Conservation (phyloP, 2,113 vertebrate genomes). For the Macroglossus sobrinus region DNA sequence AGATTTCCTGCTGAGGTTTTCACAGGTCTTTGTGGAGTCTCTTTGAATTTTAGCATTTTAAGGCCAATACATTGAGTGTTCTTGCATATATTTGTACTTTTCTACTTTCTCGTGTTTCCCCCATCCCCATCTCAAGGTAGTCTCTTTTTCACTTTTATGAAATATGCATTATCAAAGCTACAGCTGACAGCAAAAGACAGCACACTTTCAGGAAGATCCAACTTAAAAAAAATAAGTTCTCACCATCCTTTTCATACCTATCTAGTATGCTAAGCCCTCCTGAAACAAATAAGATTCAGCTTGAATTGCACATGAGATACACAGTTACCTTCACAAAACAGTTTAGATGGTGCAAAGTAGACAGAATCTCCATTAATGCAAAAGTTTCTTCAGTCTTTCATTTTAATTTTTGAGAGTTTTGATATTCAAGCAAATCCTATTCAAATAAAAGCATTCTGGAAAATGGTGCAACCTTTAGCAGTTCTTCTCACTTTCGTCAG, state of each 20-base stretch:
- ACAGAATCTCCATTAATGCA: background rate
- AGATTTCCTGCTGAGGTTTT: background rate
- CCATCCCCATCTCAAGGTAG: background rate
- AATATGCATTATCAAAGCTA: background rate
- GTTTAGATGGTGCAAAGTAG: background rate
- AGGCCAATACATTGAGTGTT: background rate
- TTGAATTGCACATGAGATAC: background rate
- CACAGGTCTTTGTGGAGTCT: background rate
- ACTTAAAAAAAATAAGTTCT: background rate
- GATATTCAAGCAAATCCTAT: background rate
- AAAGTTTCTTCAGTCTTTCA: background rate
- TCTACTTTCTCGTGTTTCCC: background rate
- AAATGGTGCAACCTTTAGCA: background rate
- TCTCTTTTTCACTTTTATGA: slow-evolving; percentile 23
- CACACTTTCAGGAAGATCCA: background rate
- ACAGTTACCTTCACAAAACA: background rate
- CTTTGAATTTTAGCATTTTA: background rate
- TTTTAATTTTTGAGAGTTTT: background rate
- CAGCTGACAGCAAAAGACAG: background rate
- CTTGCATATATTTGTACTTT: background rate
- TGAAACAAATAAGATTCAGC: background rate
- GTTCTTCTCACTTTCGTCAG: background rate
- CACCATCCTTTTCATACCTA: background rate
- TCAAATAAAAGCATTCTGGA: background rate
- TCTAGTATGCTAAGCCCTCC: background rate